Percentiles rank a stretch among this genome's conserved stretches.
These are phyloP conservation scores for Aphis craccivora DNA, from an alignment of 1,140 invertebrate genomes.

Conservation along the genomic window DNA sequence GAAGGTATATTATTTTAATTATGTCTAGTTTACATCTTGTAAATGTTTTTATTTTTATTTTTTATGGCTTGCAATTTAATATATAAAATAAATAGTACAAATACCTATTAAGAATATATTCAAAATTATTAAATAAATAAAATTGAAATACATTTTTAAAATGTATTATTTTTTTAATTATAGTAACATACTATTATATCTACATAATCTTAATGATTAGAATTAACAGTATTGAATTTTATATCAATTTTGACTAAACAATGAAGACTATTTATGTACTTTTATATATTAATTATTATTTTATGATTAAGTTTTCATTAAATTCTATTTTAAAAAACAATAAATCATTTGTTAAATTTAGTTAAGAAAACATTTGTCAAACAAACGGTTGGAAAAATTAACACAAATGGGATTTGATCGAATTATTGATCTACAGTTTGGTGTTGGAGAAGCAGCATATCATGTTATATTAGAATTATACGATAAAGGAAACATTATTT, in stretches of 20 bases:
- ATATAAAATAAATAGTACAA: not conserved
- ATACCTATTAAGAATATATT: not conserved
- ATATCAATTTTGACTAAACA: not conserved
- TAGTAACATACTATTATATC: not conserved
- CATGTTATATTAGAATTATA: slow-evolving; percentile 97
- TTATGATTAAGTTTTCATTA: not conserved
- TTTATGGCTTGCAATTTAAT: not conserved
- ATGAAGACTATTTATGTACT: not conserved
- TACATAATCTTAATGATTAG: not conserved
- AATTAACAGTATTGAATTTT: not conserved
- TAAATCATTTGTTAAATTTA: slow-evolving; percentile 63
- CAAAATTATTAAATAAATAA: not conserved
- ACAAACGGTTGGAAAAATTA: slow-evolving; percentile 89
- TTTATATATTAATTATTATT: not conserved
- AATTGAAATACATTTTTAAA: not conserved
- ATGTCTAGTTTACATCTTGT: not conserved
- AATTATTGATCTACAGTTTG: slow-evolving; percentile 93
- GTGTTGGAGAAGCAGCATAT: slow-evolving; percentile 90
- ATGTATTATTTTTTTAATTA: no score
- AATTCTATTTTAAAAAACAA: not conserved
- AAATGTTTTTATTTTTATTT: not conserved
- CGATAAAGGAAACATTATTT: slow-evolving; percentile 94
- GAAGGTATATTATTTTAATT: slow-evolving; percentile 74
- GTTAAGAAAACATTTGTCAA: slow-evolving; percentile 96
- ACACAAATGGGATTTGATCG: slow-evolving; percentile 87